Evolutionary conservation across 1,140 invertebrate species (phyloP), one percentile per base, ranked within the genome.

Genomic region (Orchesella cincta): DNA sequence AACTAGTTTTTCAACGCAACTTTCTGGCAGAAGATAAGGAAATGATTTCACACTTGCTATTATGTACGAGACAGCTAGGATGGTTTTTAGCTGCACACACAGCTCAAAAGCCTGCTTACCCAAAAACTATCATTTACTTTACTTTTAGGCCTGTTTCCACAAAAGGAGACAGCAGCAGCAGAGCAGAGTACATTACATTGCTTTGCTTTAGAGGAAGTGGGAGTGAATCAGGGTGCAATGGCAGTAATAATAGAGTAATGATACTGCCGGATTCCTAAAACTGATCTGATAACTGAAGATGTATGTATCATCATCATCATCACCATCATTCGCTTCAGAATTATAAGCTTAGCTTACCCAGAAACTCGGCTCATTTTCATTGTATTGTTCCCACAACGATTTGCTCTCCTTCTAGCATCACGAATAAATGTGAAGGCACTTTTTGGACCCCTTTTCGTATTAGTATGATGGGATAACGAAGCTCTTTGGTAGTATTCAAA

Each of bases 41-140:
- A 67, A 67, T 67, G 62, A 67, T 67, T 67, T 67, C 62, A 67
- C 31, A 67, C 62, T 67, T 16, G 62, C 62, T 67, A 67, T 67
- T 67, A 67, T 67, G 62, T 67, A 67, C 28, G 62, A 67, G 62
- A 67, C 62, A 67, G 62, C 31, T 67, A 29, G 14, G 31, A 67
- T 67, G 28, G 62, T 67, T 67, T 67, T 67, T 33, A 67, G 62
- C 33, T 31, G 8, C 33, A 57, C 12, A n/a, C n/a, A n/a, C n/a
- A n/a, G n/a, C n/a, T n/a, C n/a, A n/a, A n/a, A n/a, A n/a, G n/a
- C n/a, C 39, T 46, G 39, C 39, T 8, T 46, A 8, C 18, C 18
- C 39, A 8, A 18, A 8, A 46, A 46, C 18, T 8, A 46, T 46
- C 14, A 57, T 26, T 46, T 46, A 46, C 54, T 14, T 26, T 5